Base-by-base conservation (phyloP, 2,113 vertebrate species). In the Rhinolophus sinicus region DNA sequence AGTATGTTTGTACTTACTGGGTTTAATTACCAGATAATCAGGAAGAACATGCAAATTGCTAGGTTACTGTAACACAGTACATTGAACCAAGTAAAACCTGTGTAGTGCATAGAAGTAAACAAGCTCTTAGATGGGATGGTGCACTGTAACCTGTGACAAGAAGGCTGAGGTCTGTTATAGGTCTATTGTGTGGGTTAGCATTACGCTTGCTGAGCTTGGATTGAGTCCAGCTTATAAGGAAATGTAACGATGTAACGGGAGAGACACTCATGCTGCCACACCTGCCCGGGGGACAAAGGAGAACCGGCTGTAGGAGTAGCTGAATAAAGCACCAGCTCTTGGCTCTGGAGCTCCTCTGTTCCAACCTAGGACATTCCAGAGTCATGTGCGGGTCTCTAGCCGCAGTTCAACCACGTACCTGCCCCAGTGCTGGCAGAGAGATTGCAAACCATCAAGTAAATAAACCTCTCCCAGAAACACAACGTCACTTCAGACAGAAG, bases 21-120 rank as follows among this genome's bases (percentile, higher is more conserved):
- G 94, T 97, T 98, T 98, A 98, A 96, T 97, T 98, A 92, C 97
- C 95, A 98, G 96, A 96, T 98, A 97, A 97, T 97, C 97, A 97
- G 97, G 94, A 98, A 98, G 97, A 98, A 97, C 98, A 98, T 98
- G 97, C 87, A 98, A 98, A 98, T 98, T 97, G 93, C 96, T 95
- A 88, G 97, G 93, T 95, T 93, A 77, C 94, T 97, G 96, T 91
- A 96, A 97, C 94, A 96, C 97, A 95, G 97, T 96, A 96, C 72
- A 92, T 24, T 60, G 93, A 95, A 92, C 96, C 96, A 93, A 96
- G 95, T 95, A 95, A 98, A 98, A 97, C 96, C 93, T 95, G 87
- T 80, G 65, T 91, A 40, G 72, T 90, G 89, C 89, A 28, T 69
- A 10, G 86, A 90, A 86, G 88, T 97, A 98, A 94, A 94, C 76